phyloP scores from a whole-genome alignment of 1,140 invertebrate genomes.

The Caenorhabditis tropicalis region DNA sequence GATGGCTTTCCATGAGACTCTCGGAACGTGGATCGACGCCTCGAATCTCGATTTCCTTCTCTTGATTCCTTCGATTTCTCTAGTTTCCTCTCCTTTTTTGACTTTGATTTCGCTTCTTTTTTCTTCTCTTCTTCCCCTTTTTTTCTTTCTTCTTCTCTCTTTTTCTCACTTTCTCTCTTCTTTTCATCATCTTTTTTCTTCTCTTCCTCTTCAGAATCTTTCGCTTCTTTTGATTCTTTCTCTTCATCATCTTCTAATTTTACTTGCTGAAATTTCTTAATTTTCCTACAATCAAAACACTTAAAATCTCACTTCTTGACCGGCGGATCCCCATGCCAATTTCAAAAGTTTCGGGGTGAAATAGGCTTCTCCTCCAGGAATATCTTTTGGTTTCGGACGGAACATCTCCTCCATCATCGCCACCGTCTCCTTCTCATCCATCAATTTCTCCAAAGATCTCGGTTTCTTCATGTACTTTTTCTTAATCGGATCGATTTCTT shows the following conservation, averaged over 20 bases:
- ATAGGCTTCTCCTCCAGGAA: not conserved
- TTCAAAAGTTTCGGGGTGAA: not conserved
- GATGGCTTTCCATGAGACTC: not conserved
- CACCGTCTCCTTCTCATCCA: conserved; percentile 14
- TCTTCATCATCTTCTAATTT: not conserved
- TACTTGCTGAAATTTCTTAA: not conserved
- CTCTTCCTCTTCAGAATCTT: not conserved
- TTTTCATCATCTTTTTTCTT: not conserved
- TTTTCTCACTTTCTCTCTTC: not conserved
- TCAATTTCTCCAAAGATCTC: not conserved
- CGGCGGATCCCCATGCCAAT: not conserved
- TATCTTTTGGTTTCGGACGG: not conserved
- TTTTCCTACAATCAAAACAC: not conserved
- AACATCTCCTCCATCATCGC: not conserved
- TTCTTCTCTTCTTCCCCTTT: not conserved
- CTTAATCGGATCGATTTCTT: not conserved
- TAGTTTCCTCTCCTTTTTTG: not conserved
- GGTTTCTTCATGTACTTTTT: not conserved
- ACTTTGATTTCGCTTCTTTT: not conserved
- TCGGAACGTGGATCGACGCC: not conserved
- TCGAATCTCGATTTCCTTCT: not conserved
- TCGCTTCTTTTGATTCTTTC: no score
- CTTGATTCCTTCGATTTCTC: not conserved
- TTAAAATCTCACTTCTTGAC: not conserved
- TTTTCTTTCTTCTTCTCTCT: not conserved